Percentiles rank a stretch among this genome's conserved stretches.
These are phyloP conservation scores for Orthonyx spaldingii DNA, from an alignment of 2,113 vertebrate genomes.

Conservation along the genomic window DNA sequence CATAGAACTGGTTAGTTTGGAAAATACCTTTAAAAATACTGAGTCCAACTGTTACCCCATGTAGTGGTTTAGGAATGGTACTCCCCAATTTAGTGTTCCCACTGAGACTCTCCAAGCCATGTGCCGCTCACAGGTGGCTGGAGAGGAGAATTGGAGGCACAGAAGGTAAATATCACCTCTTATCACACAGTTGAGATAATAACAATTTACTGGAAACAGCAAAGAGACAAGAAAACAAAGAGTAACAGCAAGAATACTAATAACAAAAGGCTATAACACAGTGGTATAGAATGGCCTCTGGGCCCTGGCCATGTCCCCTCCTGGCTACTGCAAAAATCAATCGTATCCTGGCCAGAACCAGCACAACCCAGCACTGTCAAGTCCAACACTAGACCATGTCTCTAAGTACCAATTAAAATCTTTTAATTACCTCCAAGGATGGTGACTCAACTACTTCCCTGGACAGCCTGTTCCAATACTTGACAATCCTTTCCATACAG, in stretches of 20 bases:
- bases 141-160: background rate
- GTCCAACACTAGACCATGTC: background rate
- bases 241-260: background rate
- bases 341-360: background rate
- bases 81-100: background rate
- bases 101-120: background rate
- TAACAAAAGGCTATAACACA: too few relatives aligned
- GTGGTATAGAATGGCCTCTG: fast-evolving
- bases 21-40: background rate
- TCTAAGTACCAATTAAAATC: background rate
- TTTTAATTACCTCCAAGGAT: background rate
- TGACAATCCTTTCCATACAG: background rate
- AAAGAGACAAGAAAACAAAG: background rate
- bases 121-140: fast-evolving
- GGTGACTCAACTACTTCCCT: background rate
- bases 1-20: background rate
- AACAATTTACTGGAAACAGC: background rate
- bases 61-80: background rate
- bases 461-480: background rate
- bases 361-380: background rate
- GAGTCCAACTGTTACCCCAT: background rate
- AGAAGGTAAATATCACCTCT: background rate
- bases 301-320: too few relatives aligned
- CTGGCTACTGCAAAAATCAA: background rate
- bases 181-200: background rate